A percentile compares a stretch with the other conserved stretches of the same genome.
phyloP scores from a whole-genome alignment of 2,113 vertebrate species.

The Dipodomys spectabilis region DNA sequence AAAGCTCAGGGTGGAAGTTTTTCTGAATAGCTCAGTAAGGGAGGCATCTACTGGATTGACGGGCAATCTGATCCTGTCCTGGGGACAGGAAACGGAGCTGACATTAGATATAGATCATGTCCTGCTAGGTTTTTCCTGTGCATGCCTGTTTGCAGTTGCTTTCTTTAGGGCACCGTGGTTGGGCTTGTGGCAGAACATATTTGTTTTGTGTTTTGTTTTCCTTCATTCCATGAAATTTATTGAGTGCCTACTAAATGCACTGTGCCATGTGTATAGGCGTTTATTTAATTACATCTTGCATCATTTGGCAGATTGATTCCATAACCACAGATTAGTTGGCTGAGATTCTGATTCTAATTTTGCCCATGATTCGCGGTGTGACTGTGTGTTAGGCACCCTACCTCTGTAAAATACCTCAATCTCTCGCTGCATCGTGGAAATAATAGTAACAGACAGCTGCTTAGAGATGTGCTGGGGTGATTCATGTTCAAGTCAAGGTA shows the following conservation, averaged over 20 bases:
- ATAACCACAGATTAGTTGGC: conserved; percentile 37
- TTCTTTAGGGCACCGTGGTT: neutral
- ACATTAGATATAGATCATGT: neutral
- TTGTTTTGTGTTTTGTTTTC: conserved; percentile 30
- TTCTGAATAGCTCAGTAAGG: neutral
- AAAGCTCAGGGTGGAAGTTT: neutral
- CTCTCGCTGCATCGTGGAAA: neutral
- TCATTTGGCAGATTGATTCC: conserved; percentile 57
- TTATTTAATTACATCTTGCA: conserved; percentile 50
- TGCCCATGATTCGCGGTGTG: neutral
- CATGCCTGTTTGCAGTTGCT: neutral
- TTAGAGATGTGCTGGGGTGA: neutral
- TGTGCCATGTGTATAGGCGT: neutral
- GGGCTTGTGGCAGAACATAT: neutral
- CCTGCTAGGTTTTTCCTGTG: neutral
- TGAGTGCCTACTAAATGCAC: conserved; percentile 30
- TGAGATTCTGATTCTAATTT: conserved; percentile 47
- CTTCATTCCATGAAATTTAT: conserved; percentile 14
- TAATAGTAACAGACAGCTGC: conserved; percentile 3
- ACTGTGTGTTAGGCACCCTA: neutral
- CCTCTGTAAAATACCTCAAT: neutral
- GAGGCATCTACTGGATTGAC: neutral
- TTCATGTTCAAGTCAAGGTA: neutral
- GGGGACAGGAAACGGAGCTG: neutral
- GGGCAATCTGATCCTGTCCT: neutral